These are phyloP conservation scores for Hydrophis major DNA, from an alignment of 2,797 vertebrate species.

Conservation along the genomic window DNA sequence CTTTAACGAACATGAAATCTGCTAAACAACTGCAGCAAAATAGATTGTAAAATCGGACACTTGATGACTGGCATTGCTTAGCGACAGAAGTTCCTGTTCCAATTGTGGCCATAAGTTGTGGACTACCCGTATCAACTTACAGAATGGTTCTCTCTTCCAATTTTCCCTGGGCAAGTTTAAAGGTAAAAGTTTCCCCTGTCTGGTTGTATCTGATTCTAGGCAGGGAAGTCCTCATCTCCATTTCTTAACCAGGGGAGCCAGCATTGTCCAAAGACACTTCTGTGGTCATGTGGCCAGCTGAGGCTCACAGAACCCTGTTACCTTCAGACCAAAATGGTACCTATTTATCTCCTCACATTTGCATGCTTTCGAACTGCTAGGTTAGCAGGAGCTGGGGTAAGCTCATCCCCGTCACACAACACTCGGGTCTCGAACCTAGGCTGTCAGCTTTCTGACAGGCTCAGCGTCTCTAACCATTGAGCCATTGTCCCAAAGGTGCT, in stretches of 20 bases:
- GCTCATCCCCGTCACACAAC: fast-evolving
- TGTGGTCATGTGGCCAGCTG: not conserved
- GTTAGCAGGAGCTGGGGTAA: not conserved
- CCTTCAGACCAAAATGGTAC: not conserved
- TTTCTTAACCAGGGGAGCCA: not conserved
- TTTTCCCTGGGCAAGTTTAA: not conserved
- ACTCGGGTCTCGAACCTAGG: too few species aligned
- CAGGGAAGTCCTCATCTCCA: not conserved
- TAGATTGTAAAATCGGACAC: not conserved
- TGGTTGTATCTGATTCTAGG: not conserved
- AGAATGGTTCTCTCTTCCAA: not conserved
- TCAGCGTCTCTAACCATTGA: not conserved
- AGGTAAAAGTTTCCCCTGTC: not conserved
- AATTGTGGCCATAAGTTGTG: too few species aligned
- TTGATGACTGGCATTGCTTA: too few species aligned
- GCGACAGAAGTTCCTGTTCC: too few species aligned
- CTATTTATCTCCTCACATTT: not conserved
- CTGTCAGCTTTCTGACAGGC: not conserved
- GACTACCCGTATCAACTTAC: not conserved
- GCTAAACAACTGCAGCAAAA: not conserved
- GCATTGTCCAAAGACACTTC: not conserved
- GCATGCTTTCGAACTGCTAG: not conserved
- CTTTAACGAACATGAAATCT: not conserved
- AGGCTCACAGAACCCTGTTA: not conserved
- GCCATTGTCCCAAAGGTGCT: not conserved